A percentile compares a stretch with the other conserved stretches of the same genome.
Conservation (phyloP, 2,888 invertebrate genomes). For the Lycaena phlaeas region DNA sequence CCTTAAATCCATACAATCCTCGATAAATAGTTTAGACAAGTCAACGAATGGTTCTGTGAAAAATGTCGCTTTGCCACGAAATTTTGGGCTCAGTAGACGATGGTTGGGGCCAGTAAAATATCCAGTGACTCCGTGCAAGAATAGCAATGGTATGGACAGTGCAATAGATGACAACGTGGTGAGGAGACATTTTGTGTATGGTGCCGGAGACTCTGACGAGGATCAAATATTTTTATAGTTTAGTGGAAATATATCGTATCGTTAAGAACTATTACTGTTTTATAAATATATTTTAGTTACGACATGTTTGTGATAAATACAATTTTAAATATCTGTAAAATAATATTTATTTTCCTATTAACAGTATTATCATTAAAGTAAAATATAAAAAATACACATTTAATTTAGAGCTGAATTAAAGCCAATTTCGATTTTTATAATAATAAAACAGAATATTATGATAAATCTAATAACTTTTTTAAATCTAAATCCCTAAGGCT, state of each 20-base stretch:
- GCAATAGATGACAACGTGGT: slow-evolving; percentile 48
- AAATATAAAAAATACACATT: no score
- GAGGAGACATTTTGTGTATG: slow-evolving; percentile 60
- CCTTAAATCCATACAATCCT: slow-evolving; percentile 54
- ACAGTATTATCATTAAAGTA: no score
- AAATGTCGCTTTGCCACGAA: slow-evolving; percentile 70
- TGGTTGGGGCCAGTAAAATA: slow-evolving; percentile 77
- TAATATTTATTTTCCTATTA: no score
- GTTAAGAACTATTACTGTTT: slow-evolving; percentile 12
- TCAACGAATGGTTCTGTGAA: slow-evolving; percentile 45
- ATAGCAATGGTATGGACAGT: slow-evolving; percentile 38
- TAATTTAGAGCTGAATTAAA: no score
- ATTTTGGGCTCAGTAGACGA: slow-evolving; percentile 72
- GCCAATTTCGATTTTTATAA: no score
- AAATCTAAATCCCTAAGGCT: no score
- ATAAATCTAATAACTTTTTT: no score
- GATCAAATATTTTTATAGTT: slow-evolving; percentile 77
- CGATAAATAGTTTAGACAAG: slow-evolving; percentile 49
- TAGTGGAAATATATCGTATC: slow-evolving; percentile 6
- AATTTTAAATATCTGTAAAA: neutral
- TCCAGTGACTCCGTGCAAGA: slow-evolving; percentile 77
- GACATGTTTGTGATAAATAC: slow-evolving; percentile 6
- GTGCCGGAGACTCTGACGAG: slow-evolving; percentile 72
- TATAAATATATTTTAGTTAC: neutral
- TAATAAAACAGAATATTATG: no score